Conservation (phyloP, 2,888 invertebrate genomes). For the Drosophila histrio region DNA sequence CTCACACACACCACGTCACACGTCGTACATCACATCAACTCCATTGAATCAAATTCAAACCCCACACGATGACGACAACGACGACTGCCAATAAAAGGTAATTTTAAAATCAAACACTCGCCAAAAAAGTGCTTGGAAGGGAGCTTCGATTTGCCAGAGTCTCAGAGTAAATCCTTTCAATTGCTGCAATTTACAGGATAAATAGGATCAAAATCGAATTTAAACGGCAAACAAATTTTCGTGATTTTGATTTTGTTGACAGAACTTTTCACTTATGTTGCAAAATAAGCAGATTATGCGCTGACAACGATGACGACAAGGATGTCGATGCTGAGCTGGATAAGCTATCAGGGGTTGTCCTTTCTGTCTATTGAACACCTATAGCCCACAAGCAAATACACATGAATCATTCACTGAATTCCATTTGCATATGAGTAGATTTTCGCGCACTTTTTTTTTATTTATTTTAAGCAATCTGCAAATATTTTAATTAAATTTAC, state of each 20-base stretch:
- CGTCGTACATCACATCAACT: slow-evolving; percentile 24
- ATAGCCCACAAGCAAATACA: slow-evolving; percentile 30
- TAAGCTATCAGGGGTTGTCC: slow-evolving; percentile 62
- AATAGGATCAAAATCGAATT: slow-evolving; percentile 83
- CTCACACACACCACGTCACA: slow-evolving; percentile 20
- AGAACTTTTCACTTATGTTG: slow-evolving; percentile 81
- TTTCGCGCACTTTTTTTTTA: not conserved
- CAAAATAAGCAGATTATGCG: slow-evolving; percentile 76
- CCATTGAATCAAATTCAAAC: slow-evolving; percentile 4
- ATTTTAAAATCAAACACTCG: slow-evolving; percentile 81
- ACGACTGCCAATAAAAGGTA: slow-evolving; percentile 69
- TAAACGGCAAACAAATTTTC: slow-evolving; percentile 82
- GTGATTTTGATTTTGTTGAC: slow-evolving; percentile 78
- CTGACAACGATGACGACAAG: slow-evolving; percentile 12
- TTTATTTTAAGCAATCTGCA: slow-evolving; percentile 15
- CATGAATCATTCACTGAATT: not conserved
- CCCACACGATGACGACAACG: slow-evolving; percentile 1
- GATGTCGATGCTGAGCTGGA: slow-evolving; percentile 25
- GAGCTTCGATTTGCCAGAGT: slow-evolving; percentile 26
- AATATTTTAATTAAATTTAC: slow-evolving; percentile 69
- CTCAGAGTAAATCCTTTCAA: slow-evolving; percentile 80
- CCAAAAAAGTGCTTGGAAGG: slow-evolving; percentile 11
- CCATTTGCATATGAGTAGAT: slow-evolving; percentile 30
- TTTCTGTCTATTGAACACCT: slow-evolving; percentile 59
- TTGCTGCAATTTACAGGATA: slow-evolving; percentile 82